Evolutionary conservation across 1,140 invertebrate species (phyloP), one percentile per base, ranked within the genome.

Genomic region (Aricia agestis): DNA sequence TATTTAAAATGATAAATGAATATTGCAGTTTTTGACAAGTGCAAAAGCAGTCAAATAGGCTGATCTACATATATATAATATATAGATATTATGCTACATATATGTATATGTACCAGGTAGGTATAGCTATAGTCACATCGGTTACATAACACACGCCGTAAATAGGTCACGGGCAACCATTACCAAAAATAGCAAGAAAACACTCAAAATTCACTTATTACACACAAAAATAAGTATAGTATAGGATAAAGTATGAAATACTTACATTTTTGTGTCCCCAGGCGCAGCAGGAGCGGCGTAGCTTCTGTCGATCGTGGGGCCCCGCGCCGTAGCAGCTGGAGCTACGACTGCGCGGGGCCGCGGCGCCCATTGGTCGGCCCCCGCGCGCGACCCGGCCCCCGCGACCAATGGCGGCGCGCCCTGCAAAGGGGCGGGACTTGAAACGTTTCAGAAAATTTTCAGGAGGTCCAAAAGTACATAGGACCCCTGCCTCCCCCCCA

Each of bases 391-490:
- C 79, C 85, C 79, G 80, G 79, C 72, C 66, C 45, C 74, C 59
- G 66, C 77, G 73, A 74, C 87, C 84, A 91, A 91, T 91, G 74
- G 72, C 76, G 77, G 74, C 66, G 74, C 72, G 42, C 66, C 52
- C 83, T 89, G 82, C 82, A 87, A 82, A 80, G 78, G 87, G 89
- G 84, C 87, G 80, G 77, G 87, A 81, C 84, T 85, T 86, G 82
- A 77, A 84, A 83, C 77, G 83, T 91, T 91, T 90, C 87, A 84
- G 87, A 89, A 88, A 88, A 86, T 86, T 87, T 91, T 89, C 88
- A 89, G 88, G 73, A 81, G 74, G 67, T 78, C 79, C 78, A 78
- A 87, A 85, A 86, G 82, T 83, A 82, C 77, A 76, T 82, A 84
- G 73, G 78, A 81, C 80, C 80, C 81, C 74, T 82, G 79, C 75